Base-by-base conservation (phyloP, 2,797 vertebrate species). In the Orientallactaga sibirica region DNA sequence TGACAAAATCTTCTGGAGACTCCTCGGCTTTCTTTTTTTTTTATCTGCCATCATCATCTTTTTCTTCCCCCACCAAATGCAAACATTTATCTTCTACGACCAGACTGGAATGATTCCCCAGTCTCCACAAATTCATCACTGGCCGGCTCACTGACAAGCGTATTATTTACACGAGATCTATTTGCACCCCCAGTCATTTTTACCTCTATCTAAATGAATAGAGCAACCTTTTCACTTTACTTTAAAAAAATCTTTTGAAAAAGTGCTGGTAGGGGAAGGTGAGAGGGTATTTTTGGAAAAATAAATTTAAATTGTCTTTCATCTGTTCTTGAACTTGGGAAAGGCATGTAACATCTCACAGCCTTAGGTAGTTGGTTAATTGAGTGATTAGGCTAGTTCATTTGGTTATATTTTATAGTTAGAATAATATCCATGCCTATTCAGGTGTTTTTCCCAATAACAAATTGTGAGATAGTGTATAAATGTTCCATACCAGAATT, bases 111-210 rank as follows among this genome's bases (percentile, higher is more conserved):
- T 86, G 91, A 91, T 76, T 93, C 15, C 76, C 80, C 92, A 37
- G 58, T 96, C 87, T 3, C 43, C 33, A 79, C 48, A 95, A 70
- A 96, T 95, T 61, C 79, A 91, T 96, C 81, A 88, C 75, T 71
- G 67, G 4, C 61, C 90, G 89, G 41, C 79, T 94, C 61, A 81
- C 14, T 70, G 90, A 88, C 71, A 85, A 96, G 81, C 19, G 7
- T 67, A 79, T 97, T 96, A 93, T 81, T 92, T 92, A 73, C 76
- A 25, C 27, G 37, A 95, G 93, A 97, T 90, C 90, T 67, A 79
- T 96, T 96, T 83, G 55, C 5, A 86, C 11, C 18, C 3, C 16
- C 43, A 85, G 37, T 79, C 70, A 75, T 92, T 97, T 96, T 84
- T 2, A 19, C 29, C 37, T 92, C 11, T 16, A 55, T 90, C 71